Base-by-base conservation (phyloP, 2,113 vertebrate species). In the Oreotrochilus melanogaster region DNA sequence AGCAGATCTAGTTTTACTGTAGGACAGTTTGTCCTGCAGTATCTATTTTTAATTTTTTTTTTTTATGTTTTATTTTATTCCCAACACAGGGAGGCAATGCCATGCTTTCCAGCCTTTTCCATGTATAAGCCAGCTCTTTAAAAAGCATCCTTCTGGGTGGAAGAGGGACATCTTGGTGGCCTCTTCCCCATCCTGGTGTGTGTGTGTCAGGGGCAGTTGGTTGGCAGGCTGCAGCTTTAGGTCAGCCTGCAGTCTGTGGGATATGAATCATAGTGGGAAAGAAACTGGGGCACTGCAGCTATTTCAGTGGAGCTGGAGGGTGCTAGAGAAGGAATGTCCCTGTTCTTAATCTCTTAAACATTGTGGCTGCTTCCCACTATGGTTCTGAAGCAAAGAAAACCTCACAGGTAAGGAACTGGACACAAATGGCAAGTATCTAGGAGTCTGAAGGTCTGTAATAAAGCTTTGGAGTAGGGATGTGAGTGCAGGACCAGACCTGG, bases 201-300 rank as follows among this genome's bases (percentile, higher is more conserved):
- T 8, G 39, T 21, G 57, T 73, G 60, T 66, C 58, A n/a, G 8
- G 25, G 2, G 70, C 5, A 5, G 62, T 5, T 58, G 37, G 70
- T 9, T 3, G 50, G 28, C 27, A n/a, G 81, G 74, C 92, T 87
- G 88, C 87, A 56, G 87, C 64, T 33, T 33, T 7, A 2, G 74
- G 91, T 60, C 74, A 82, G 14, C 72, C 78, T 74, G 80, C 91
- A 74, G 47, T 17, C 84, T 58, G 31, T 50, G 88, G 90, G 86
- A 42, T 83, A 18, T 90, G 95, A 88, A 93, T 95, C 91, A 92
- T 8, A 90, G 82, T 78, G 51, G 93, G 64, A 30, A 14, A 35
- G 95, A 95, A 97, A 96, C 92, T 96, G 94, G 95, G 94, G 79
- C 95, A 96, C 88, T 97, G 96, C 94, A 95, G 96, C 95, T 96